phyloP scores from a whole-genome alignment of 2,888 invertebrate genomes.

The Ctenicera cuprea region DNA sequence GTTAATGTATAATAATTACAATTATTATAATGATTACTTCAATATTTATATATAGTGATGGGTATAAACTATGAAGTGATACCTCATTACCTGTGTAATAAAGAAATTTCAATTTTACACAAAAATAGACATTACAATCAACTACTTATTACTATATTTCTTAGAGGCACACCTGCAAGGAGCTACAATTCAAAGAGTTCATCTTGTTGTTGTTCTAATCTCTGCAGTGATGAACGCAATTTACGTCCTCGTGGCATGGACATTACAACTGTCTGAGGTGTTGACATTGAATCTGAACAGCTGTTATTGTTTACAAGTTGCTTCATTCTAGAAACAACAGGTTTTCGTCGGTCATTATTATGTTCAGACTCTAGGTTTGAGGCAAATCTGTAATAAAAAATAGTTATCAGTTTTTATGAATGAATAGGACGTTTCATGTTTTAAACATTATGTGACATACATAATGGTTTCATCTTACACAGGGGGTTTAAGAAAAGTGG shows the following conservation, averaged over 20 bases:
- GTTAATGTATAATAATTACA: too few species aligned
- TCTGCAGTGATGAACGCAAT: slow-evolving; percentile 86
- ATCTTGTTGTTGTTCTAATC: slow-evolving; percentile 89
- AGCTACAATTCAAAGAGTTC: slow-evolving; percentile 94
- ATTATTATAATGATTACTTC: too few species aligned
- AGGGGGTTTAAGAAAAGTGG: too few species aligned
- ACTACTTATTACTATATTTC: slow-evolving; percentile 15
- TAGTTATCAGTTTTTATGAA: background rate
- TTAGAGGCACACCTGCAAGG: slow-evolving; percentile 34
- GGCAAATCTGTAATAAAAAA: slow-evolving; percentile 60
- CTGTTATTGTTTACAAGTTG: slow-evolving; percentile 68
- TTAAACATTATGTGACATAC: too few species aligned
- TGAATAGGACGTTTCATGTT: too few species aligned
- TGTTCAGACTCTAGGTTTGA: slow-evolving; percentile 58
- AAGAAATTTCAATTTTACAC: background rate
- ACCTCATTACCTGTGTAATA: too few species aligned
- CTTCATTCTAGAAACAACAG: slow-evolving; percentile 69
- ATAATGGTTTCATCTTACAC: too few species aligned
- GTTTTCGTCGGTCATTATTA: slow-evolving; percentile 64
- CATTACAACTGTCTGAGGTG: slow-evolving; percentile 73
- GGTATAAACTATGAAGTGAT: too few species aligned
- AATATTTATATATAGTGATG: too few species aligned
- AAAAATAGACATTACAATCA: slow-evolving; percentile 5
- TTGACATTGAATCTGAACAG: slow-evolving; percentile 63
- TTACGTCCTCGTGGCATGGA: slow-evolving; percentile 75